Conservation (phyloP, 2,888 invertebrate genomes). For the Bembecia ichneumoniformis region DNA sequence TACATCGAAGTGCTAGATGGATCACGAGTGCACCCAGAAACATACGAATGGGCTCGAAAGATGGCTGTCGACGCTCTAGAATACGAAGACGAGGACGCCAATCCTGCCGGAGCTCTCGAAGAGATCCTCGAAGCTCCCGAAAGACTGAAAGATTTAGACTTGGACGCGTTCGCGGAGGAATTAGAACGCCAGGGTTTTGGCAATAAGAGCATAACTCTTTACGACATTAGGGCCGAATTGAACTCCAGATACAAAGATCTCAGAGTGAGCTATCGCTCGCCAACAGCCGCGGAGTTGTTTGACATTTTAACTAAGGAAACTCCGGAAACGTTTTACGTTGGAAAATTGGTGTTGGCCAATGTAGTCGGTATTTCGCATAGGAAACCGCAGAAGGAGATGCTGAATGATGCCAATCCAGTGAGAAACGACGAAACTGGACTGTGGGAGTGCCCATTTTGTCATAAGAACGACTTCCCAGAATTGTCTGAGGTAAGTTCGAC, state of each 20-base stretch:
- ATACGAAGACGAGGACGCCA: slow-evolving; percentile 96
- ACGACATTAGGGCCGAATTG: slow-evolving; percentile 96
- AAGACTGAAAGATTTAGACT: slow-evolving; percentile 93
- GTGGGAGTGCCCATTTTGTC: slow-evolving; percentile 98
- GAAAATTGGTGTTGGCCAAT: slow-evolving; percentile 86
- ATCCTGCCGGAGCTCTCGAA: slow-evolving; percentile 96
- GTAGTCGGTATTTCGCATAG: slow-evolving; percentile 88
- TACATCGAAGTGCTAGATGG: slow-evolving; percentile 97
- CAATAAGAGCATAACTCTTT: slow-evolving; percentile 93
- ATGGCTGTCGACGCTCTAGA: slow-evolving; percentile 99
- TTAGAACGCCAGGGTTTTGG: slow-evolving; percentile 92
- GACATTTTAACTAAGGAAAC: slow-evolving; percentile 97
- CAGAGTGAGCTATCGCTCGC: slow-evolving; percentile 81
- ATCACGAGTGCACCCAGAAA: slow-evolving; percentile 98
- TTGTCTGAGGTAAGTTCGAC: slow-evolving; percentile 78
- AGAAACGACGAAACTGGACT: slow-evolving; percentile 94
- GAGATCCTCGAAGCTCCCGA: slow-evolving; percentile 97
- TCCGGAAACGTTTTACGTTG: slow-evolving; percentile 92
- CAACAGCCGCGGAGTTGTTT: slow-evolving; percentile 90
- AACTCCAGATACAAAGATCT: slow-evolving; percentile 95
- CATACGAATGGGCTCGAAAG: slow-evolving; percentile 99
- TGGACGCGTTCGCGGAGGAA: slow-evolving; percentile 99
- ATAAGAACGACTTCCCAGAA: slow-evolving; percentile 96
- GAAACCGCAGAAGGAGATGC: slow-evolving; percentile 92
- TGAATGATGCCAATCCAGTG: slow-evolving; percentile 96